Evolutionary conservation across 2,797 vertebrate species (phyloP).

Genomic region (Chrosomus eos): DNA sequence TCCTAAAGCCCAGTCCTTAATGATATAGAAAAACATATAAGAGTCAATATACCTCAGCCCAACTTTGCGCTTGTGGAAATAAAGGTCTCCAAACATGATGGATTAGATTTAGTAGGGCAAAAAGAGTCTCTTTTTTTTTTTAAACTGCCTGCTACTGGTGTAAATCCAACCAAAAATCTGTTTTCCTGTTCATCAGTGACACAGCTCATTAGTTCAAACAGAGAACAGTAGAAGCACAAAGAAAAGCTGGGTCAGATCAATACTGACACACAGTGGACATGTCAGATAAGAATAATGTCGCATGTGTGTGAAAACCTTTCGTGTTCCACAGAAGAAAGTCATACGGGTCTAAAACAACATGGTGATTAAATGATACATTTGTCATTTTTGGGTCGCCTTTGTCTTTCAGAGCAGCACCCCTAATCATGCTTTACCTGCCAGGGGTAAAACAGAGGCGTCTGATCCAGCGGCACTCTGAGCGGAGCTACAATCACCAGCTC

Average conservation of each 20-base stretch:
- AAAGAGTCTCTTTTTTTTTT: not conserved
- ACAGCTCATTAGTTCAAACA: conserved; percentile 17
- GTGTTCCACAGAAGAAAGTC: not conserved
- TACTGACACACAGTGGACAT: conserved; percentile 2
- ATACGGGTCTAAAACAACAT: not conserved
- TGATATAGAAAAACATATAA: conserved; percentile 18
- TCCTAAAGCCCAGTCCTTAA: conserved; percentile 95
- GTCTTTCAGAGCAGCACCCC: not conserved
- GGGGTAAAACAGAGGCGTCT: conserved; percentile 97
- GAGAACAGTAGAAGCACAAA: not conserved
- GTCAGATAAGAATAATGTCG: not conserved
- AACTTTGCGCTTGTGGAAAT: conserved; percentile 6
- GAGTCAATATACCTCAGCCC: not conserved
- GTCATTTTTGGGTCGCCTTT: not conserved
- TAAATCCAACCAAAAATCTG: conserved; percentile 17
- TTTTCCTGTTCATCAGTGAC: conserved; percentile 32
- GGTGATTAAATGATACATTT: not conserved
- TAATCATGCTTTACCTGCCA: conserved; percentile 87
- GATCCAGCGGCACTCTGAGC: conserved; percentile 94
- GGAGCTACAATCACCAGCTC: conserved; percentile 97
- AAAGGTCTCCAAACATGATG: conserved; percentile 12
- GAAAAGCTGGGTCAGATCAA: conserved; percentile 20
- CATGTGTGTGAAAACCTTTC: not conserved
- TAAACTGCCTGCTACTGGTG: not conserved
- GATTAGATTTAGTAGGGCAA: conserved; percentile 9